These are phyloP conservation scores for Diarsia dahlii DNA, from an alignment of 2,888 invertebrate genomes.

Conservation along the genomic window DNA sequence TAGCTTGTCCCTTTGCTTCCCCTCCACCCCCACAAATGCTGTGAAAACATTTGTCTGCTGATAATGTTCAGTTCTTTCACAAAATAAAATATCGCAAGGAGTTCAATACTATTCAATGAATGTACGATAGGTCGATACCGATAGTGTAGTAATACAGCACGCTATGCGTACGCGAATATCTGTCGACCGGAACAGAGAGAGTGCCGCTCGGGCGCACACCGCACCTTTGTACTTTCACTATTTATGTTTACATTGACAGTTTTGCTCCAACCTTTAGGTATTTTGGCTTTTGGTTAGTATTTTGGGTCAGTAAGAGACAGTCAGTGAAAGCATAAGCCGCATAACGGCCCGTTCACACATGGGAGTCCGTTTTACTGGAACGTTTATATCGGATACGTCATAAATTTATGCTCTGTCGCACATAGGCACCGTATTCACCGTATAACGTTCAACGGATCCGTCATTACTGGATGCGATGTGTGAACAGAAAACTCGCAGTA, in stretches of 20 bases:
- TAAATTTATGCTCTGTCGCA: too few species aligned
- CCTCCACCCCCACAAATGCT: too few species aligned
- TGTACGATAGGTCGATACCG: too few species aligned
- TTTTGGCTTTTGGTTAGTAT: background rate
- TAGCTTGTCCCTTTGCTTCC: too few species aligned
- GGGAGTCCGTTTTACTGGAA: too few species aligned
- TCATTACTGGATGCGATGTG: too few species aligned
- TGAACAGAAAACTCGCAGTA: too few species aligned
- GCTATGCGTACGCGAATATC: conserved; percentile 19
- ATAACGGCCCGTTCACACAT: too few species aligned
- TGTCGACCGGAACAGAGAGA: conserved; percentile 50
- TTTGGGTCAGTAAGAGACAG: background rate
- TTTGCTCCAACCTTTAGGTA: conserved; percentile 6
- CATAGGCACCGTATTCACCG: too few species aligned
- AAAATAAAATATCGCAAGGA: too few species aligned
- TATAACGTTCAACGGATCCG: too few species aligned
- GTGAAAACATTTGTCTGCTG: background rate
- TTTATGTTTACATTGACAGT: conserved; percentile 35
- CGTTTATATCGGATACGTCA: too few species aligned
- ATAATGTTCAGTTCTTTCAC: background rate
- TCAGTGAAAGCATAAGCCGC: background rate
- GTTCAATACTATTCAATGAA: conserved; percentile 22
- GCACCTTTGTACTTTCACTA: conserved; percentile 48
- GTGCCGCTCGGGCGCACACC: conserved; percentile 40
- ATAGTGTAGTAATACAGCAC: conserved; percentile 5